These are phyloP conservation scores for Anoplopoma fimbria DNA, from an alignment of 2,113 vertebrate species.

Conservation along the genomic window DNA sequence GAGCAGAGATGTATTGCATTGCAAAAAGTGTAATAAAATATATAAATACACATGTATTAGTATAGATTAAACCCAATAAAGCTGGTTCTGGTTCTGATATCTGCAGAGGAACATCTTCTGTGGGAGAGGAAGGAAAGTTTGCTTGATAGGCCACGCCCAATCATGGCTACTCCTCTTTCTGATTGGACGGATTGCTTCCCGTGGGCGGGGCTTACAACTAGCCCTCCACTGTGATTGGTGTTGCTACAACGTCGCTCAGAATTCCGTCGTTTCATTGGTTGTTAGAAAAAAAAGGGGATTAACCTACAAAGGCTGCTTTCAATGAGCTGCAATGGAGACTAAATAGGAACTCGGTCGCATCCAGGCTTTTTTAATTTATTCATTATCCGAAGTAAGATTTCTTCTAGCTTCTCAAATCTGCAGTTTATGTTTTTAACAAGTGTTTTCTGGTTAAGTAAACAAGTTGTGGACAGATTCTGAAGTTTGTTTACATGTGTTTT, in stretches of 20 bases:
- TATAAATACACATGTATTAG: not conserved
- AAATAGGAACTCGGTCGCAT: constrained; percentile 29
- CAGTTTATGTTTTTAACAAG: not conserved
- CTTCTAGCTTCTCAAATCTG: not conserved
- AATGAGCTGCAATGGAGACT: constrained; percentile 71
- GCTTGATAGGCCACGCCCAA: constrained; percentile 26
- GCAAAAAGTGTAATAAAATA: not conserved
- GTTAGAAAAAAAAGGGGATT: constrained; percentile 40
- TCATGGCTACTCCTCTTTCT: not conserved
- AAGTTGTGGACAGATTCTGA: not conserved
- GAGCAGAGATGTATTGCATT: not conserved
- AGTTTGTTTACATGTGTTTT: constrained; percentile 41
- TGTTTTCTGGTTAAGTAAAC: not conserved
- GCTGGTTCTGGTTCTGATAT: no score
- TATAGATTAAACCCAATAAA: no score
- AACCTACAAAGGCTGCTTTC: constrained; percentile 41
- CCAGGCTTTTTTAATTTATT: constrained; percentile 43
- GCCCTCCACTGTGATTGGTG: constrained; percentile 44
- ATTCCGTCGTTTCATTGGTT: constrained; percentile 51
- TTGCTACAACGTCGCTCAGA: constrained; percentile 15
- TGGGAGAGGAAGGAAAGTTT: not conserved
- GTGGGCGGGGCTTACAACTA: not conserved
- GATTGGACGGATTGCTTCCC: constrained; percentile 37
- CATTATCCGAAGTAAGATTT: constrained; percentile 10
- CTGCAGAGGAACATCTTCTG: not conserved